Conservation (phyloP, 2,113 vertebrate genomes). For the Peromyscus maniculatus region DNA sequence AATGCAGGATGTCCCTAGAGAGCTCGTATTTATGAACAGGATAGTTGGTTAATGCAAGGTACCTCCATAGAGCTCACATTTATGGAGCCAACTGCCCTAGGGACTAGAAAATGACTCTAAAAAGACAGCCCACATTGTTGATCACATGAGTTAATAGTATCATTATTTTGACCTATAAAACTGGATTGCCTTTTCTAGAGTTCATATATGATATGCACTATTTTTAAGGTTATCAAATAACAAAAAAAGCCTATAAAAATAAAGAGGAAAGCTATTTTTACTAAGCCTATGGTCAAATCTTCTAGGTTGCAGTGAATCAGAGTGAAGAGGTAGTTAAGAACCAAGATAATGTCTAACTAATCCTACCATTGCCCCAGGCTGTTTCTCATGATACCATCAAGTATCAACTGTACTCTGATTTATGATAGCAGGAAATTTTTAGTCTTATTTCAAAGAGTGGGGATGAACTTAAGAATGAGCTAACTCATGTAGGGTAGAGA, state of each 20-base stretch:
- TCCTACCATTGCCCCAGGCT: background rate
- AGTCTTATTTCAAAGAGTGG: background rate
- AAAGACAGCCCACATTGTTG: background rate
- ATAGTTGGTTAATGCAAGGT: background rate
- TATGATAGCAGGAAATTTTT: background rate
- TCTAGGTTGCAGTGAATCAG: background rate
- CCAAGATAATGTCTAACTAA: background rate
- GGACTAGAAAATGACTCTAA: background rate
- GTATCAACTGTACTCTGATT: background rate
- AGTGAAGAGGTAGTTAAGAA: background rate
- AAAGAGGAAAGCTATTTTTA: background rate
- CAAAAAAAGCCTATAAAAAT: slow-evolving; percentile 2
- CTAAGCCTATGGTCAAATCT: background rate
- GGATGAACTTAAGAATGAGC: background rate
- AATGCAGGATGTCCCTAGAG: accelerated
- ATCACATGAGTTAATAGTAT: background rate
- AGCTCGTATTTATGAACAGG: background rate
- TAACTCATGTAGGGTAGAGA: background rate
- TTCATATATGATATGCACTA: background rate
- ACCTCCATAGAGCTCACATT: accelerated
- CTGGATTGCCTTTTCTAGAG: background rate
- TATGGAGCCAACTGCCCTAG: background rate
- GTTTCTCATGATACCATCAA: background rate
- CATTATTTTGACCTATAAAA: background rate
- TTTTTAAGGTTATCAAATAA: background rate